These are phyloP conservation scores for Anneissia japonica DNA, from an alignment of 35 echinoderm and acorn worm species.

Conservation along the genomic window DNA sequence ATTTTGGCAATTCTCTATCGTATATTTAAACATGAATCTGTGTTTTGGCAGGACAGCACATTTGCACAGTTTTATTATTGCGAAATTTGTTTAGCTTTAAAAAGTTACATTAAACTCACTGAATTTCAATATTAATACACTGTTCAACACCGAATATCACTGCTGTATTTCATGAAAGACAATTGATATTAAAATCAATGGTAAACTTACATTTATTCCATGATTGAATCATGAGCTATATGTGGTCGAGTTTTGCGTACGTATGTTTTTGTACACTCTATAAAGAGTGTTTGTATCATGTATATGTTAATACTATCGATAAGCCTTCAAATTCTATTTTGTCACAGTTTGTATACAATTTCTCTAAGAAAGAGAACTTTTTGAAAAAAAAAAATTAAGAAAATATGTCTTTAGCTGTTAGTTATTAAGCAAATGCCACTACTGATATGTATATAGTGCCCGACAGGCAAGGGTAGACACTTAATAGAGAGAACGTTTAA, in stretches of 20 bases:
- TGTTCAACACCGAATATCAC: too few species aligned
- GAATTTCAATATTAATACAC: too few species aligned
- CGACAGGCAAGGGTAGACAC: not conserved
- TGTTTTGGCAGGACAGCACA: too few species aligned
- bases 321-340: not conserved
- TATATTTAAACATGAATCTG: too few species aligned
- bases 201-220: too few species aligned
- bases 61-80: too few species aligned
- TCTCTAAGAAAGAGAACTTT: not conserved
- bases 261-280: not conserved
- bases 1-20: too few species aligned
- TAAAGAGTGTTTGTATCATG: not conserved
- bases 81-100: too few species aligned
- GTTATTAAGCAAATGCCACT: not conserved
- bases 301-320: not conserved
- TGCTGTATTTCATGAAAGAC: too few species aligned
- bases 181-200: too few species aligned
- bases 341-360: not conserved
- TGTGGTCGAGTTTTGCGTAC: not conserved
- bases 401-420: constrained; percentile 2
- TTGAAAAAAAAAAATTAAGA: not conserved
- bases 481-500: constrained; percentile 2
- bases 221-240: too few species aligned
- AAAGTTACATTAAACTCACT: too few species aligned
- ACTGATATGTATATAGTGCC: not conserved